Percentiles rank a stretch among this genome's conserved stretches.
Conservation (phyloP, 2,888 invertebrate species). For the Mythimna lalbum region DNA sequence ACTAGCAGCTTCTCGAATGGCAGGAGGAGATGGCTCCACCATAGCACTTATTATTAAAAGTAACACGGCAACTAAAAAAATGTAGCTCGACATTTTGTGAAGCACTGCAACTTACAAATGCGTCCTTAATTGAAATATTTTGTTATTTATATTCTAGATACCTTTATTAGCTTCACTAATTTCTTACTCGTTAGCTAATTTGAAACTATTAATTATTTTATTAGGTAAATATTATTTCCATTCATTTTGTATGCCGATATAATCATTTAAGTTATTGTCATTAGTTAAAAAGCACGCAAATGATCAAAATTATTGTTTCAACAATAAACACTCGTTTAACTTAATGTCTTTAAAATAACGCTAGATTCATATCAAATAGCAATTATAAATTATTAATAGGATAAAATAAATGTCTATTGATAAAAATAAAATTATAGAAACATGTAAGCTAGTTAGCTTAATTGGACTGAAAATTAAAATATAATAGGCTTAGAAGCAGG, state of each 20-base stretch:
- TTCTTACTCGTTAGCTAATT: not conserved
- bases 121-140: not conserved
- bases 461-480: slow-evolving; percentile 45
- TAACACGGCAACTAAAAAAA: not conserved
- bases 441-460: slow-evolving; percentile 34
- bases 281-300: not conserved
- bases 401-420: slow-evolving; percentile 5
- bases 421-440: slow-evolving; percentile 18
- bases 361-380: slow-evolving; percentile 13
- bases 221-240: not conserved
- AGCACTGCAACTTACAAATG: not conserved
- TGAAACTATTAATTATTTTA: not conserved
- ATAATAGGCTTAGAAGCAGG: slow-evolving; percentile 30
- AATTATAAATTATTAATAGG: not conserved
- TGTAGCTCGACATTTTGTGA: slow-evolving; percentile 1
- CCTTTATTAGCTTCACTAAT: not conserved
- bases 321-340: not conserved
- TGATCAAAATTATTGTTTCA: not conserved
- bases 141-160: not conserved
- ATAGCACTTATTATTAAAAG: slow-evolving; percentile 4
- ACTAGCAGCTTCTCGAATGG: not conserved
- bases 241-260: not conserved
- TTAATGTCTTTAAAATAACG: not conserved
- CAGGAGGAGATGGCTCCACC: not conserved
- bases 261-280: not conserved